Conservation (phyloP, 2,888 invertebrate genomes). For the Phlogophora meticulosa region DNA sequence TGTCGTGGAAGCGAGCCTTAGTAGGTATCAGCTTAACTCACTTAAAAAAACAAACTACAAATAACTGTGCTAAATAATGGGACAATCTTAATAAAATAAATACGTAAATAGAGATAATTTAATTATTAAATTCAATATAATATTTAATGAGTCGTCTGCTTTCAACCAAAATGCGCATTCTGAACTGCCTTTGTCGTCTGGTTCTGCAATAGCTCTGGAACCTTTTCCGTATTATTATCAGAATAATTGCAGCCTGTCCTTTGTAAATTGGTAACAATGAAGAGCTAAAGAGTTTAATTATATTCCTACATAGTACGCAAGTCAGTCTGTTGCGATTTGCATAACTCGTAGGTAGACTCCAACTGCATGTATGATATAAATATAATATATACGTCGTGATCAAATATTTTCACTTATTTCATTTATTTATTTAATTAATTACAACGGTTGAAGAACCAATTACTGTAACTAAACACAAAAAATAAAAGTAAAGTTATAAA, state of each 20-base stretch:
- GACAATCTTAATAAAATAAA: neutral
- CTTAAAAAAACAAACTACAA: too few relatives aligned
- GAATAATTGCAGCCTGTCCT: neutral
- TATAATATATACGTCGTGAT: too few relatives aligned
- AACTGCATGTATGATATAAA: too few relatives aligned
- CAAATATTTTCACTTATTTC: too few relatives aligned
- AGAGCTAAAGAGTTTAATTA: neutral
- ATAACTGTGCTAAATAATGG: too few relatives aligned
- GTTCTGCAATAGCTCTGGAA: neutral
- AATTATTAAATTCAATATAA: constrained; percentile 1
- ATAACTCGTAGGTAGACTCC: too few relatives aligned
- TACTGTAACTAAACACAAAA: too few relatives aligned
- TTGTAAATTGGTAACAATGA: neutral
- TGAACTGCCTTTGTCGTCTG: neutral
- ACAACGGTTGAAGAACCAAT: too few relatives aligned
- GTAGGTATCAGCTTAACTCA: constrained; percentile 10
- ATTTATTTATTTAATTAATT: too few relatives aligned
- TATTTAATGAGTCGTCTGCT: constrained; percentile 5
- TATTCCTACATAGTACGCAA: neutral
- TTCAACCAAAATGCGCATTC: constrained; percentile 10
- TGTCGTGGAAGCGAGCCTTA: neutral
- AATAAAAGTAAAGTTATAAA: too few relatives aligned
- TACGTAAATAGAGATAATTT: neutral
- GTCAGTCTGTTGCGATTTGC: too few relatives aligned
- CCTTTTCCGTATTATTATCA: neutral